Evolutionary conservation across 1,140 invertebrate species (phyloP).

Genomic region (Physella acuta): DNA sequence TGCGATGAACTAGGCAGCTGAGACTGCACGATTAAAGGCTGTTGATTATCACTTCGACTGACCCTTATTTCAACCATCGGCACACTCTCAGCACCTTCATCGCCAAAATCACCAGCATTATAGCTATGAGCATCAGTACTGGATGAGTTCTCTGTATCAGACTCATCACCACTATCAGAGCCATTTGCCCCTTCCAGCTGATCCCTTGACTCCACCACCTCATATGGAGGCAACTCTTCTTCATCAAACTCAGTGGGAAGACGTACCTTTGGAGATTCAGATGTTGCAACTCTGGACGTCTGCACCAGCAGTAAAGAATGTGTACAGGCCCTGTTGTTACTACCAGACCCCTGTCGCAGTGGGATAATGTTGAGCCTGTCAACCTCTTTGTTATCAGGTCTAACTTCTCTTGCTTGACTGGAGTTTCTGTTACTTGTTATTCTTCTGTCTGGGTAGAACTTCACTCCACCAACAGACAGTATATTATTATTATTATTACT

Average conservation of each 20-base stretch:
- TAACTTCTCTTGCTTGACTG: not conserved
- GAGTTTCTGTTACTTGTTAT: not conserved
- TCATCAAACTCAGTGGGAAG: conserved; percentile 24
- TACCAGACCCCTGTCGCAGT: not conserved
- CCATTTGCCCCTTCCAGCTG: not conserved
- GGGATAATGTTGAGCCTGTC: conserved; percentile 14
- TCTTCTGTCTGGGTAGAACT: conserved; percentile 6
- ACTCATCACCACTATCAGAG: conserved; percentile 23
- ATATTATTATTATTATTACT: not conserved
- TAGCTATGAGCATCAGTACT: conserved; percentile 23
- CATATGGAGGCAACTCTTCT: conserved; percentile 24
- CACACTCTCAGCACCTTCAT: conserved; percentile 9
- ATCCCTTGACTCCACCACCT: not conserved
- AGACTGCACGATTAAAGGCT: too few species aligned
- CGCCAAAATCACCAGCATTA: not conserved
- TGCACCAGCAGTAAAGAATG: not conserved
- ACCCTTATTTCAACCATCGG: conserved; percentile 9
- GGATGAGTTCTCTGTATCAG: conserved; percentile 22
- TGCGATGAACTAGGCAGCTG: not conserved
- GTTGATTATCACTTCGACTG: not conserved
- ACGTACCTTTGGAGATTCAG: conserved; percentile 3
- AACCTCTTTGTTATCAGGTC: not conserved
- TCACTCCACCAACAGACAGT: not conserved
- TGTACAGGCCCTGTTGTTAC: not conserved
- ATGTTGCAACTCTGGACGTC: not conserved